Percentiles rank a stretch among this genome's conserved stretches.
These are phyloP conservation scores for Aphelocoma californica DNA, from an alignment of 2,797 vertebrate genomes.

Conservation along the genomic window DNA sequence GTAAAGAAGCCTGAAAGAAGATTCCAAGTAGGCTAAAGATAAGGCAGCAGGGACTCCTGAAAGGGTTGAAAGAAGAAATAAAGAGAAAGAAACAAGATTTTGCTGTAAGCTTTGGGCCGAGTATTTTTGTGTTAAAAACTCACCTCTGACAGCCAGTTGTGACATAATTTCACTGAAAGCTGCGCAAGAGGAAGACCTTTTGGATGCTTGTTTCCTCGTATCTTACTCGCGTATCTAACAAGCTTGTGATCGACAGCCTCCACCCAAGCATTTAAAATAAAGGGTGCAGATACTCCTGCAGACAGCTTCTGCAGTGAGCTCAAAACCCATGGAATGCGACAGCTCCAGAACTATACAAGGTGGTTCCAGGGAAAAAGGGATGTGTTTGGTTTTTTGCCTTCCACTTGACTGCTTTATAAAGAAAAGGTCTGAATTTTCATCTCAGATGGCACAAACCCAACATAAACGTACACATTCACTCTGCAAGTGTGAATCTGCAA, in stretches of 20 bases:
- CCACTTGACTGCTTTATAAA: not conserved
- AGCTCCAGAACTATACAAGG: not conserved
- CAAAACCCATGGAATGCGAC: not conserved
- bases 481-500: not conserved
- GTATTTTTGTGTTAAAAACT: not conserved
- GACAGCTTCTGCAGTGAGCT: not conserved
- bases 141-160: not conserved
- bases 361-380: not conserved
- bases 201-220: not conserved
- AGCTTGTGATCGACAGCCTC: not conserved
- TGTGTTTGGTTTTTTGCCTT: not conserved
- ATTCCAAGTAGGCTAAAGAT: not conserved
- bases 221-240: not conserved
- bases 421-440: not conserved
- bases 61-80: not conserved
- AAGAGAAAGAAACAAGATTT: not conserved
- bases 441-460: not conserved
- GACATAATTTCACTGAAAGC: not conserved
- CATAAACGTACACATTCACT: accelerated
- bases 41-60: not conserved
- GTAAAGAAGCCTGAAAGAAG: not conserved
- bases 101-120: not conserved
- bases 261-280: not conserved
- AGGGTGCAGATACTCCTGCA: not conserved
- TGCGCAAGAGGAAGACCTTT: not conserved